Base-by-base conservation (phyloP, 2,797 vertebrate species). In the Galagoides demidoff region DNA sequence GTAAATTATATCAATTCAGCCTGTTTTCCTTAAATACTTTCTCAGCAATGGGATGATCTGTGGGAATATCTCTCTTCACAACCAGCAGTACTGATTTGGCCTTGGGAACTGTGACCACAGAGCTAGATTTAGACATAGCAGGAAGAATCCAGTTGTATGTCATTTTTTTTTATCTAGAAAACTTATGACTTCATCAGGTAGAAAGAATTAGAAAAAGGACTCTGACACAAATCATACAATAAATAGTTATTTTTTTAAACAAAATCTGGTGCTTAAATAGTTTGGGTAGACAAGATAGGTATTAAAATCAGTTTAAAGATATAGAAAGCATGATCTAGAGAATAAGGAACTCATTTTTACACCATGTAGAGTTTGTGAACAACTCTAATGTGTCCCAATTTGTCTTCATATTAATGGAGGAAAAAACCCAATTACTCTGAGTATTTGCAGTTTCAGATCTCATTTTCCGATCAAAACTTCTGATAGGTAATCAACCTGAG, bases 21-120 rank as follows among this genome's bases (percentile, higher is more conserved):
- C 70, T 93, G 31, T 78, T 90, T 90, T 95, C 17, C 17, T 19
- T 55, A 31, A 93, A 85, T 25, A 68, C 76, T 90, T 88, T 88
- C 52, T 95, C 57, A 83, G 39, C 29, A 73, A 43, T 20, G 83
- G 31, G 68, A 10, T 73, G 68, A 66, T 68, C 63, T 79, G 13
- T 52, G 13, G 14, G 17, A 59, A 37, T 82, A 74, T 76, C 19
- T 92, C 20, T 93, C 81, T 91, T 34, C 19, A 76, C 7, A 37
- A 16, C 19, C n/a, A 76, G 13, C 19, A 9, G 11, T 68, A n/a
- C 23, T 82, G 79, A 57, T 81, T 45, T 61, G 49, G 43, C 57
- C 74, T 85, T 87, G 55, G 29, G 77, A 94, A 86, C 45, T 27
- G 1, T 63, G 45, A 76, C 22, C 39, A 79, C 23, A 76, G 13